Evolutionary conservation across 2,113 vertebrate genomes (phyloP), one percentile per base, ranked within the genome.

Genomic region (Emydura subglobosa): DNA sequence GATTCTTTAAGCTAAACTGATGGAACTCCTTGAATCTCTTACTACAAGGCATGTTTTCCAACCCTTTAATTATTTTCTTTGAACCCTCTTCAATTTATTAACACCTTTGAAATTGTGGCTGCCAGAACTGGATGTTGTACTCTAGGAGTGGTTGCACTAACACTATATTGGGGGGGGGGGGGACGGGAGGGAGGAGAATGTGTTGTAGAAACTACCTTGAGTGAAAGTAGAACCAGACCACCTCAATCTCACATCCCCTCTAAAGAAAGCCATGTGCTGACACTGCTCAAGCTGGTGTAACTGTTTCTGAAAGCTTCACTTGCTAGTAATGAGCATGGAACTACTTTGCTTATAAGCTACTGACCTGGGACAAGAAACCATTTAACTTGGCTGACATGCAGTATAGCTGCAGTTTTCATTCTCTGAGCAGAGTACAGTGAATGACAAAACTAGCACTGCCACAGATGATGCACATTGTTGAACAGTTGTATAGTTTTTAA

Each of bases 361-460:
- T 79, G 83, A 91, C 78, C 27, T 65, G 42, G 57, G 79, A 53
- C n/a, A 90, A 79, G 65, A 86, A 94, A 72, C 85, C 89, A 2
- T 72, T 59, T 19, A 87, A 53, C 51, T 51, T 86, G 22, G 90
- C 81, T 42, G 49, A 89, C 74, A 50, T 47, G 87, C 79, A 72
- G 65, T 21, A 68, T 68, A 68, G 17, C 8, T 39, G 6, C 31
- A n/a, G 65, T 39, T 68, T n/a, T n/a, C 17, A 16, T 53, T 92
- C n/a, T 89, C 57, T 34, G 11, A 34, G 42, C 39, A 76, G 3
- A 27, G 39, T 44, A 76, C 21, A 44, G 6, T 25, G 10, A 42
- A 76, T 44, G 54, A 78, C 39, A 27, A 76, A 54, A 47, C 19
- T 74, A 29, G 39, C 16, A 25, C 11, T 55, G 50, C 39, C 29